Conservation (phyloP, 2,113 vertebrate genomes). For the Emydocephalus ijimae region DNA sequence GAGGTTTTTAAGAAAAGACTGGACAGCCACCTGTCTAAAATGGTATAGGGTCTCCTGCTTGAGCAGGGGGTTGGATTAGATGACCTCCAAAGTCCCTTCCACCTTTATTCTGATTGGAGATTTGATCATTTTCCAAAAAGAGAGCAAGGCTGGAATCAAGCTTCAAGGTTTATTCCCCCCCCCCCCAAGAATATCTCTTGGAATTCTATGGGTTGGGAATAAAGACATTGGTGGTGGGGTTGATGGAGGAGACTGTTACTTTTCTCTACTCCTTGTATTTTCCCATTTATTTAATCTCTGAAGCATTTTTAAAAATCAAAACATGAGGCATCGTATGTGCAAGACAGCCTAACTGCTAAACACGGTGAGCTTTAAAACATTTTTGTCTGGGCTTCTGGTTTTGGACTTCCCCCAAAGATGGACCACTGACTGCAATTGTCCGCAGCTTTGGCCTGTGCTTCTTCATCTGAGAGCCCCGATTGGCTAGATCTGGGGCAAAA, state of each 20-base stretch:
- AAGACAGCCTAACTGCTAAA: not conserved
- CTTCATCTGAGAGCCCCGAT: too few species aligned
- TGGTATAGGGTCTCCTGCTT: not conserved
- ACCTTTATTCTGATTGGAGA: not conserved
- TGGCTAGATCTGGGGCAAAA: too few species aligned
- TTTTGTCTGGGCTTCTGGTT: not conserved
- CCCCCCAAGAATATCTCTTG: not conserved
- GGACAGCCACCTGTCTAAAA: not conserved
- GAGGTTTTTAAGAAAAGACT: not conserved
- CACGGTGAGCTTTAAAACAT: not conserved
- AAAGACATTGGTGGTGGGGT: not conserved
- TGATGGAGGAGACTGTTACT: not conserved
- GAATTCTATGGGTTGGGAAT: not conserved
- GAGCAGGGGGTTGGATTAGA: not conserved
- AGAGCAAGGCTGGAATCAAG: not conserved
- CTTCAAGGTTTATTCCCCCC: not conserved
- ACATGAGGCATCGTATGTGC: not conserved
- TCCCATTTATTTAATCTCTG: not conserved
- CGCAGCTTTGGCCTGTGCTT: too few species aligned
- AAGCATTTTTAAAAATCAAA: not conserved
- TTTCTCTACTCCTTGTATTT: not conserved
- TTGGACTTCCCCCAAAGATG: too few species aligned
- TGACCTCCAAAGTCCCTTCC: not conserved
- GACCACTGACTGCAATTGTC: too few species aligned
- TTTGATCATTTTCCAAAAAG: not conserved